Conservation (phyloP, 2,888 invertebrate species). For the Lacanobia wlatinum region DNA sequence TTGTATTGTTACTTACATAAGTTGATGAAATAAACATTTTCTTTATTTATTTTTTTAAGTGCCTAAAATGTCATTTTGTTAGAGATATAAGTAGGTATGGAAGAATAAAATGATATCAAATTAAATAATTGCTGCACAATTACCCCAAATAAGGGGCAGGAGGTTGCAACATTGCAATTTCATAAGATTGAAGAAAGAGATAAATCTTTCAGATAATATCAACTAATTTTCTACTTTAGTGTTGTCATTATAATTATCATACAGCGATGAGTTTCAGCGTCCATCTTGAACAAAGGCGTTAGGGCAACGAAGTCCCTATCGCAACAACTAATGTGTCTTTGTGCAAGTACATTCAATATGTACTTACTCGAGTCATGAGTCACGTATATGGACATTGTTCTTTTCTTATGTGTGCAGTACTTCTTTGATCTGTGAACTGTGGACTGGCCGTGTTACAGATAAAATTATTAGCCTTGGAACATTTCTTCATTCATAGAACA, state of each 20-base stretch:
- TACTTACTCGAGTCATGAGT: conserved; percentile 44
- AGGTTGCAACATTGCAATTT: too few relatives aligned
- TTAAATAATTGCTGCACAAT: neutral
- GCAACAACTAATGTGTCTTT: conserved; percentile 48
- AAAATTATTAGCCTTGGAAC: conserved; percentile 25
- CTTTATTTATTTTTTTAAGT: too few relatives aligned
- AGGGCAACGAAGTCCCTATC: conserved; percentile 44
- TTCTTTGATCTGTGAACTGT: conserved; percentile 54
- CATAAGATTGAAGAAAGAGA: too few relatives aligned
- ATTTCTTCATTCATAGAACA: conserved; percentile 6
- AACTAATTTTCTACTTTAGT: too few relatives aligned
- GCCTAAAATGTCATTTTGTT: too few relatives aligned
- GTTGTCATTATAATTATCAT: too few relatives aligned
- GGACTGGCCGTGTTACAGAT: conserved; percentile 18
- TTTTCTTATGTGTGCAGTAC: conserved; percentile 27
- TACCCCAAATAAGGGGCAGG: neutral
- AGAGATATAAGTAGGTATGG: too few relatives aligned
- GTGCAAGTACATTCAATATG: conserved; percentile 41
- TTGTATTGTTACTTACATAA: too few relatives aligned
- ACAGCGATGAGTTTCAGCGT: conserved; percentile 3
- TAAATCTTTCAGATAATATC: too few relatives aligned
- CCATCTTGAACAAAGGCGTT: conserved; percentile 50
- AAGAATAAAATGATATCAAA: neutral
- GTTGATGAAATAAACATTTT: too few relatives aligned
- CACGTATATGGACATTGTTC: conserved; percentile 60